A percentile compares a stretch with the other conserved stretches of the same genome.
phyloP scores from a whole-genome alignment of 2,888 invertebrate species.

The Caenorhabditis virilis region DNA sequence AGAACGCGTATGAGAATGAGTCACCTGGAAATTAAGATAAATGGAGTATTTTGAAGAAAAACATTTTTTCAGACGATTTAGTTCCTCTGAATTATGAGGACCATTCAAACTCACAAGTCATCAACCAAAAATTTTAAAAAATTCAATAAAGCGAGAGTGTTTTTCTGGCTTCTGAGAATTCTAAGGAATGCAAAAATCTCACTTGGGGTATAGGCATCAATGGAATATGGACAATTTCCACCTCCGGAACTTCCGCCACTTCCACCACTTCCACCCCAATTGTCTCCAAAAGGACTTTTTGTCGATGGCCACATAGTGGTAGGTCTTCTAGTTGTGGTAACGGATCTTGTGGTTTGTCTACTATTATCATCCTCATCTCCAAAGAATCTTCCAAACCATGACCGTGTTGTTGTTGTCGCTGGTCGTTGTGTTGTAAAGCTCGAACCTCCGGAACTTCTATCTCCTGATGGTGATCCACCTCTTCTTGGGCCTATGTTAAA shows the following conservation, averaged over 20 bases:
- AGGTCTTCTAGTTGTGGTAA: slow-evolving; percentile 20
- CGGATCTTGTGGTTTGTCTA: not conserved
- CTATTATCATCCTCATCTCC: slow-evolving; percentile 33
- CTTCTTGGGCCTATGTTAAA: slow-evolving; percentile 13
- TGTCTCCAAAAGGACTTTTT: slow-evolving; percentile 8
- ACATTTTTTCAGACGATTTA: too few species aligned
- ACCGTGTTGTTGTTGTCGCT: slow-evolving; percentile 32
- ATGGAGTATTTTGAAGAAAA: too few species aligned
- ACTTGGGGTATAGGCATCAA: slow-evolving; percentile 54
- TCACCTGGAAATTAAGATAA: too few species aligned
- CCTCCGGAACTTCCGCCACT: slow-evolving; percentile 10
- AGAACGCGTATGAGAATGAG: slow-evolving; percentile 56
- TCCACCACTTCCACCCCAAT: slow-evolving; percentile 24
- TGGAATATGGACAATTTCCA: slow-evolving; percentile 37
- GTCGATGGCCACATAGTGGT: slow-evolving; percentile 23
- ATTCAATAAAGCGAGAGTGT: too few species aligned
- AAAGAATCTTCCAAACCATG: slow-evolving; percentile 48
- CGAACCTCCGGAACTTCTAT: not conserved
- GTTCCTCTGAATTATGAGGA: too few species aligned
- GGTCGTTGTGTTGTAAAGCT: slow-evolving; percentile 18
- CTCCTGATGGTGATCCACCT: slow-evolving; percentile 23
- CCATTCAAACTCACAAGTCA: too few species aligned
- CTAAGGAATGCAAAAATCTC: too few species aligned
- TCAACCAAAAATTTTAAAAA: too few species aligned
- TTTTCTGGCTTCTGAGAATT: too few species aligned